Evolutionary conservation across 2,797 vertebrate genomes (phyloP).

Genomic region (Etheostoma perlongum): DNA sequence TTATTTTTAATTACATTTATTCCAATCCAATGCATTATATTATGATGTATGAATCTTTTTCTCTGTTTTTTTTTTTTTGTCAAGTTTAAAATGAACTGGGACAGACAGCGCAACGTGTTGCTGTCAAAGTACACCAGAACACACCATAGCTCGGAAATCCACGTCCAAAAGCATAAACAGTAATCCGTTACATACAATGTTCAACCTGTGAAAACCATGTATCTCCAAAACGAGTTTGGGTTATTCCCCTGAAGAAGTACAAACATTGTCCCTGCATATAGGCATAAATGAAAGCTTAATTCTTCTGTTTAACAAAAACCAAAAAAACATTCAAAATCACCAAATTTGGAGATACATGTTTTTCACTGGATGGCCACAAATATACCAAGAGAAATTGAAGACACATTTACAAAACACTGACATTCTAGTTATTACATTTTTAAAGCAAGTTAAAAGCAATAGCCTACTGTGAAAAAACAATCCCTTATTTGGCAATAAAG

Average conservation of each 20-base stretch:
- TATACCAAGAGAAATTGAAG: background rate
- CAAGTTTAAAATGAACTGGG: constrained; percentile 9
- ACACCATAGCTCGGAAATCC: background rate
- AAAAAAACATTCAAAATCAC: background rate
- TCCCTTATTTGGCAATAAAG: background rate
- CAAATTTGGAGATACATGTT: background rate
- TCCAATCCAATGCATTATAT: constrained; percentile 30
- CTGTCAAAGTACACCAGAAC: constrained; percentile 11
- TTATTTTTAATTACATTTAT: constrained; percentile 49
- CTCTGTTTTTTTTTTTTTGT: background rate
- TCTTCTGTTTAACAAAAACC: background rate
- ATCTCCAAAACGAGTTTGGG: background rate
- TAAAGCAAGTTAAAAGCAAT: background rate
- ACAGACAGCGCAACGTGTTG: background rate
- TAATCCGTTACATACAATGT: background rate
- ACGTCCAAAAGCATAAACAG: background rate
- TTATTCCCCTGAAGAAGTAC: background rate
- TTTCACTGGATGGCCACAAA: background rate
- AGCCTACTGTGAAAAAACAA: background rate
- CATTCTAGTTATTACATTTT: background rate
- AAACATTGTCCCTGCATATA: background rate
- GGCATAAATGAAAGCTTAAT: background rate
- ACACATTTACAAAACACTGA: background rate
- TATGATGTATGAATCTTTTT: background rate
- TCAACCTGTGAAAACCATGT: background rate